These are phyloP conservation scores for Chrysolina haemoptera DNA, from an alignment of 2,888 invertebrate species.

Conservation along the genomic window DNA sequence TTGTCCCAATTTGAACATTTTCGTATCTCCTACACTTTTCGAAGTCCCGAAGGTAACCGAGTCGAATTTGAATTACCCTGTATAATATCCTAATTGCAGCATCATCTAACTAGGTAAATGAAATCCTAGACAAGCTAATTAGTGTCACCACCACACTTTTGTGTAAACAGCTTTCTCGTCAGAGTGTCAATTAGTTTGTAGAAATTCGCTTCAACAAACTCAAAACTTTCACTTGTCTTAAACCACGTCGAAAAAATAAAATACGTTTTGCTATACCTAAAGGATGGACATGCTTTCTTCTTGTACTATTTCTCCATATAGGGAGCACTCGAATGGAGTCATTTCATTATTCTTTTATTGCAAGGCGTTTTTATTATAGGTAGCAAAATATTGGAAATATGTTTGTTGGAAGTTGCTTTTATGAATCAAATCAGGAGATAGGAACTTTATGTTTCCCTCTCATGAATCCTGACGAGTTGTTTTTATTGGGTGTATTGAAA, in stretches of 20 bases:
- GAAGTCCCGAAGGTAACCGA: no score
- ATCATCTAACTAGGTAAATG: background rate
- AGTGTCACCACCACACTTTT: constrained; percentile 1
- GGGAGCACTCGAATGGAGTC: background rate
- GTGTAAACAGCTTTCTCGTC: background rate
- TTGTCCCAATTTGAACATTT: no score
- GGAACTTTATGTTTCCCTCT: no score
- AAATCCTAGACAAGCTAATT: constrained; percentile 4
- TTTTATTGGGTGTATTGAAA: no score
- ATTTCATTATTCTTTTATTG: background rate
- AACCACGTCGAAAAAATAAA: background rate
- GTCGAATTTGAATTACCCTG: no score
- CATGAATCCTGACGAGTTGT: no score
- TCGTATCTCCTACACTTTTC: no score
- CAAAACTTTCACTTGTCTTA: constrained; percentile 1
- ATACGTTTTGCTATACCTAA: background rate
- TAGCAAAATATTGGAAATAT: no score
- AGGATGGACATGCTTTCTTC: constrained; percentile 3
- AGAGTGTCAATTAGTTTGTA: background rate
- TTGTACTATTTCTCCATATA: background rate
- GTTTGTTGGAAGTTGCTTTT: no score
- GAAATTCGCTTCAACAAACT: background rate
- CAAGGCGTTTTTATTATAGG: background rate
- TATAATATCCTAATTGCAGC: background rate
- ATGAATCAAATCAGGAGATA: no score